Evolutionary conservation across 2,797 vertebrate species (phyloP).

Genomic region (Sebastes diploproa): DNA sequence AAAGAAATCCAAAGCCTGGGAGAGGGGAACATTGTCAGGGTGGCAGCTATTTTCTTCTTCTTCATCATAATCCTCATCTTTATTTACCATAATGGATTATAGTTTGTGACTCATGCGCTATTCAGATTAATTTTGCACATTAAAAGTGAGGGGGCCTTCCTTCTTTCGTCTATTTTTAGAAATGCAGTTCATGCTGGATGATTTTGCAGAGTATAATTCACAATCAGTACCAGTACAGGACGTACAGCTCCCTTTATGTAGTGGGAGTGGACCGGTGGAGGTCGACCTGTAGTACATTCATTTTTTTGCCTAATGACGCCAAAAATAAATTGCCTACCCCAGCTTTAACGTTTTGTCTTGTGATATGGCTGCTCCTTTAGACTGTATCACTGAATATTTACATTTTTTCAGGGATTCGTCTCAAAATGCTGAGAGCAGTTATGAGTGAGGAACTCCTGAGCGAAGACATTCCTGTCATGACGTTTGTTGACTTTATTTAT

Average conservation of each 20-base stretch:
- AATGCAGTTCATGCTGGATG: background rate
- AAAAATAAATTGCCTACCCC: background rate
- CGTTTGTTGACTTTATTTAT: background rate
- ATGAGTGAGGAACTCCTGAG: background rate
- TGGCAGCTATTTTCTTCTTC: constrained; percentile 35
- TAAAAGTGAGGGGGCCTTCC: background rate
- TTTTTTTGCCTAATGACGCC: too few species aligned
- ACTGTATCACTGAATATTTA: background rate
- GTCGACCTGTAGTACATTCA: background rate
- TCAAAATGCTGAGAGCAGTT: background rate
- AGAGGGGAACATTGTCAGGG: constrained; percentile 40
- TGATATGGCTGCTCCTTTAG: background rate
- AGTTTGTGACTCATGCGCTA: constrained; percentile 9
- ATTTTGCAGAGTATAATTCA: background rate
- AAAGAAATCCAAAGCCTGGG: background rate
- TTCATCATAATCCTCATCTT: constrained; percentile 36
- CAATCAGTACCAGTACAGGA: too few species aligned
- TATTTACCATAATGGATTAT: constrained; percentile 40
- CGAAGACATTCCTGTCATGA: background rate
- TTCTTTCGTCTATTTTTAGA: background rate
- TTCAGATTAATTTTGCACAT: constrained; percentile 20
- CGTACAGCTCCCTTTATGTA: background rate
- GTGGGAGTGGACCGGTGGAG: background rate
- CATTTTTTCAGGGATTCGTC: background rate
- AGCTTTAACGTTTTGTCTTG: too few species aligned